These are phyloP conservation scores for Mustela lutreola DNA, from an alignment of 2,113 vertebrate species.

Conservation along the genomic window DNA sequence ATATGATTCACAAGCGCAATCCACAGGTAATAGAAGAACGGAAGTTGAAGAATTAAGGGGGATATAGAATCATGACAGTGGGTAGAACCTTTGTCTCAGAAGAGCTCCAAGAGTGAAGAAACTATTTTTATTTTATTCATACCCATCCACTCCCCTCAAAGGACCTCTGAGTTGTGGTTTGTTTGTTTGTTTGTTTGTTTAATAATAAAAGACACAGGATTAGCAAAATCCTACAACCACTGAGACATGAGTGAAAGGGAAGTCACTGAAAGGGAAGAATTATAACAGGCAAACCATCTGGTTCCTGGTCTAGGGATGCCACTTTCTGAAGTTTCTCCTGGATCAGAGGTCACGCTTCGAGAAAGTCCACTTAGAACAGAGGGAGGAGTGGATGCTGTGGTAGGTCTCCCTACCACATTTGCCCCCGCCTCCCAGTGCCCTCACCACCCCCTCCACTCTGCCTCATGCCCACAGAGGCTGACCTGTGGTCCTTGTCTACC, in stretches of 20 bases:
- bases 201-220: neutral
- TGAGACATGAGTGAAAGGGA: neutral
- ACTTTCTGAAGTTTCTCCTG: neutral
- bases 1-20: neutral
- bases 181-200: neutral
- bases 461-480: neutral
- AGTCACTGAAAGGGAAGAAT: neutral
- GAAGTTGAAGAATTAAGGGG: neutral
- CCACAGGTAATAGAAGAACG: neutral
- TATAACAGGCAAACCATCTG: neutral
- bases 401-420: neutral
- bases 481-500: rapidly evolving
- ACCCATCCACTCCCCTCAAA: neutral
- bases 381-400: neutral
- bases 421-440: neutral
- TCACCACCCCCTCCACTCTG: neutral
- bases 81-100: neutral
- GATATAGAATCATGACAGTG: neutral
- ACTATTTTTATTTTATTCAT: neutral
- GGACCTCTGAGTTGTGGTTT: neutral
- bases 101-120: conserved; percentile 9
- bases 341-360: neutral
- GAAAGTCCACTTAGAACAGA: neutral
- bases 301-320: neutral
- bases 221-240: neutral